A percentile compares a stretch with the other conserved stretches of the same genome.
Conservation (phyloP, 1,140 invertebrate genomes). For the Laupala kohalensis region DNA sequence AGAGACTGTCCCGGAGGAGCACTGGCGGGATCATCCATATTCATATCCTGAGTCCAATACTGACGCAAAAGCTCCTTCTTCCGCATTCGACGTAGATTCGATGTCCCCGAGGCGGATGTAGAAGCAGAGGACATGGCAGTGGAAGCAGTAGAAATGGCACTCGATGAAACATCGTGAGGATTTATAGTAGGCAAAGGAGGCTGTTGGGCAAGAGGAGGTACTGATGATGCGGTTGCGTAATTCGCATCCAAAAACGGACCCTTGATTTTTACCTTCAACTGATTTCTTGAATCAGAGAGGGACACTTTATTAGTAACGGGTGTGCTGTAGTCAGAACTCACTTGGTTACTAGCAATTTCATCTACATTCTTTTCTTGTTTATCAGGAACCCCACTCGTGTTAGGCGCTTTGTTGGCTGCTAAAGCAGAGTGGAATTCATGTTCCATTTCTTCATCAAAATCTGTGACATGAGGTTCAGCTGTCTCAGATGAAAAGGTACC, state of each 20-base stretch:
- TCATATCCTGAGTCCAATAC: conserved; percentile 77
- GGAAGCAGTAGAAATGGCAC: conserved; percentile 19
- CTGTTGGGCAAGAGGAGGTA: conserved; percentile 37
- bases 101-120: conserved; percentile 38
- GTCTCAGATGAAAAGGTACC: conserved; percentile 42
- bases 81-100: conserved; percentile 67
- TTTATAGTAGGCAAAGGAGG: conserved; percentile 24
- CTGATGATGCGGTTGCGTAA: conserved; percentile 39
- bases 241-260: conserved; percentile 70
- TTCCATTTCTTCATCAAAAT: conserved; percentile 61
- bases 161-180: conserved; percentile 18
- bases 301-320: conserved; percentile 38
- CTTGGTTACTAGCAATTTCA: conserved; percentile 13
- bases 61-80: conserved; percentile 76
- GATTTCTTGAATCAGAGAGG: conserved; percentile 61
- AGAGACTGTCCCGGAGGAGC: conserved; percentile 18
- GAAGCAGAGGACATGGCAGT: conserved; percentile 15
- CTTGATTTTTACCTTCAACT: conserved; percentile 81
- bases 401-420: conserved; percentile 33
- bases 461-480: conserved; percentile 46
- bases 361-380: not conserved
- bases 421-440: conserved; percentile 55
- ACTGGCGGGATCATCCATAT: conserved; percentile 54
- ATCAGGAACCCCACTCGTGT: not conserved
- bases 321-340: conserved; percentile 26